phyloP scores from a whole-genome alignment of 92 coral and sea anemone genomes.

The Epizoanthus ramosus region DNA sequence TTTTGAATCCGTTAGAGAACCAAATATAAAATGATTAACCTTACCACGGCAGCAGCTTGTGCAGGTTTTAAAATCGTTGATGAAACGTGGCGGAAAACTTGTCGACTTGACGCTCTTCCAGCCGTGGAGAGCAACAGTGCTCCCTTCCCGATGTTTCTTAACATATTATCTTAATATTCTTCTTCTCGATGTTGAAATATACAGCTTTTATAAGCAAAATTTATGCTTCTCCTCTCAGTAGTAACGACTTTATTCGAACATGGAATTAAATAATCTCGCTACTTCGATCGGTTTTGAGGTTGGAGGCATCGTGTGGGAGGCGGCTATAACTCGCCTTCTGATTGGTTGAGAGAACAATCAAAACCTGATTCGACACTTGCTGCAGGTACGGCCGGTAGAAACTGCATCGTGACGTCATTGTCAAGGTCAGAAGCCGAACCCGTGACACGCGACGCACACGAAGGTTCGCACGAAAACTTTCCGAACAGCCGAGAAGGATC shows the following conservation, averaged over 20 bases:
- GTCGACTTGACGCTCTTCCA: conserved; percentile 40
- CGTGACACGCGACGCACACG: too few relatives aligned
- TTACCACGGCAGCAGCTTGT: conserved; percentile 41
- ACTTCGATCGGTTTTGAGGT: neutral
- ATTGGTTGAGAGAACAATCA: conserved; percentile 49
- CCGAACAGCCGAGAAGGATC: too few relatives aligned
- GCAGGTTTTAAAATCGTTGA: conserved; percentile 46
- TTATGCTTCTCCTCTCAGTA: neutral
- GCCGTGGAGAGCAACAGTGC: conserved; percentile 22
- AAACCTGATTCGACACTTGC: neutral
- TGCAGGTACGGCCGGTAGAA: too few relatives aligned
- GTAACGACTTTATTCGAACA: neutral
- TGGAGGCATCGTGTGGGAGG: conserved; percentile 62
- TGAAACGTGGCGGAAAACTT: conserved; percentile 51
- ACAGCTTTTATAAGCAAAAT: neutral
- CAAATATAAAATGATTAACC: conserved; percentile 9
- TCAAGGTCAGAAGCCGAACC: too few relatives aligned
- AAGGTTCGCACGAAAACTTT: too few relatives aligned
- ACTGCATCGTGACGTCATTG: too few relatives aligned
- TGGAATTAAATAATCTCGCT: neutral
- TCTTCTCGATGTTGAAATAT: neutral
- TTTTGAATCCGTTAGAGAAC: neutral
- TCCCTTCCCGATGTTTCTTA: conserved; percentile 46
- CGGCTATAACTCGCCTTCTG: conserved; percentile 27
- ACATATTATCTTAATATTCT: conserved; percentile 16